Conservation (phyloP, 2,888 invertebrate genomes). For the Drosophila rubida region DNA sequence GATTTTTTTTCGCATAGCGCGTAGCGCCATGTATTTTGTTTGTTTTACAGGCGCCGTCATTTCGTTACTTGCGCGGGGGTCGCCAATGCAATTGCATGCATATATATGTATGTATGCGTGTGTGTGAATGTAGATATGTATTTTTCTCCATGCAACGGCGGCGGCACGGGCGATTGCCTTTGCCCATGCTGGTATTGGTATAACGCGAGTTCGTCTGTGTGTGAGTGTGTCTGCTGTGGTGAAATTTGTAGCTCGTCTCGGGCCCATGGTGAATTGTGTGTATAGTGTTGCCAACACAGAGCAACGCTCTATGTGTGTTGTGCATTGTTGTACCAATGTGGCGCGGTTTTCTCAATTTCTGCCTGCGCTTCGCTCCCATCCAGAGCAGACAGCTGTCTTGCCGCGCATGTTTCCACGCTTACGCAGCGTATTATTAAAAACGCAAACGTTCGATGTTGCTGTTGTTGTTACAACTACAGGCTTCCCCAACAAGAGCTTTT, state of each 20-base stretch:
- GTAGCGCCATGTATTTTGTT: conserved; percentile 37
- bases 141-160: conserved; percentile 72
- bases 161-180: conserved; percentile 59
- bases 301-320: conserved; percentile 14
- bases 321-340: conserved; percentile 49
- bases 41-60: conserved; percentile 26
- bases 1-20: conserved; percentile 37
- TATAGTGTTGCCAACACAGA: conserved; percentile 58
- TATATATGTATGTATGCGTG: conserved; percentile 18
- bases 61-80: conserved; percentile 40
- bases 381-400: conserved; percentile 70
- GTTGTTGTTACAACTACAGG: conserved; percentile 14
- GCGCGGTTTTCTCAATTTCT: conserved; percentile 58
- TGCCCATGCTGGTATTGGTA: conserved; percentile 33
- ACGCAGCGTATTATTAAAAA: conserved; percentile 59
- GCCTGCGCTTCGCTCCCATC: conserved; percentile 19
- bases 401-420: conserved; percentile 76
- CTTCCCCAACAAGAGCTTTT: conserved; percentile 11
- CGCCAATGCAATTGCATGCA: conserved; percentile 37
- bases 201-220: conserved; percentile 6
- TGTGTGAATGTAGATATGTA: conserved; percentile 31
- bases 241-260: conserved; percentile 41
- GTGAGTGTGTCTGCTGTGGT: conserved; percentile 43
- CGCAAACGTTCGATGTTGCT: conserved; percentile 17
- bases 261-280: conserved; percentile 45